Evolutionary conservation across 2,797 vertebrate species (phyloP).

Genomic region (Caiman crocodilus): DNA sequence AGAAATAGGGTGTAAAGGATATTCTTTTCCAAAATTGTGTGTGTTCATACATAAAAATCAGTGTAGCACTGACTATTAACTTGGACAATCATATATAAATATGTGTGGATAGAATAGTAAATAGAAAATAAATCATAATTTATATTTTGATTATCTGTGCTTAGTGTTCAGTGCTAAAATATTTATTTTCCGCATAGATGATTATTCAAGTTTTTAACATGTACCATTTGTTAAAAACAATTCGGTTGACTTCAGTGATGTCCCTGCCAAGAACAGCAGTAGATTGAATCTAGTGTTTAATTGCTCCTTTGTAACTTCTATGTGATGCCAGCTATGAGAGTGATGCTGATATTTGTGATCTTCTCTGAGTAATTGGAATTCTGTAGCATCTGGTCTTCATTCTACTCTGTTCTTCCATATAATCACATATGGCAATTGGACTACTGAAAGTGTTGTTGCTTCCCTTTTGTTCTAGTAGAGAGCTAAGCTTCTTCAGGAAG

Average conservation of each 20-base stretch:
- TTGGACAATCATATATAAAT: not conserved
- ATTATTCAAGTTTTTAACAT: no score
- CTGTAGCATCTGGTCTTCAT: not conserved
- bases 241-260: not conserved
- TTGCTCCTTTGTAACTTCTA: slow-evolving; percentile 19
- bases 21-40: not conserved
- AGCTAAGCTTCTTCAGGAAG: not conserved
- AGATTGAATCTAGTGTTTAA: slow-evolving; percentile 10
- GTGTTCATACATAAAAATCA: no score
- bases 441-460: slow-evolving; percentile 24
- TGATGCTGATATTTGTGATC: not conserved
- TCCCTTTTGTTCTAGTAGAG: not conserved
- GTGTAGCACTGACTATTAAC: no score
- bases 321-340: not conserved
- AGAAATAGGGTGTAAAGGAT: not conserved
- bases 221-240: not conserved
- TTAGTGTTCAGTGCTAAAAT: not conserved
- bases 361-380: slow-evolving; percentile 4
- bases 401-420: slow-evolving; percentile 25
- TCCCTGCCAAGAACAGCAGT: not conserved
- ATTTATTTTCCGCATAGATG: not conserved
- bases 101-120: not conserved
- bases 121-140: no score
- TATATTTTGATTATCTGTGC: no score
- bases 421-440: slow-evolving; percentile 24